Conservation (phyloP, 2,113 vertebrate species). For the Chascanopsetta lugubris region DNA sequence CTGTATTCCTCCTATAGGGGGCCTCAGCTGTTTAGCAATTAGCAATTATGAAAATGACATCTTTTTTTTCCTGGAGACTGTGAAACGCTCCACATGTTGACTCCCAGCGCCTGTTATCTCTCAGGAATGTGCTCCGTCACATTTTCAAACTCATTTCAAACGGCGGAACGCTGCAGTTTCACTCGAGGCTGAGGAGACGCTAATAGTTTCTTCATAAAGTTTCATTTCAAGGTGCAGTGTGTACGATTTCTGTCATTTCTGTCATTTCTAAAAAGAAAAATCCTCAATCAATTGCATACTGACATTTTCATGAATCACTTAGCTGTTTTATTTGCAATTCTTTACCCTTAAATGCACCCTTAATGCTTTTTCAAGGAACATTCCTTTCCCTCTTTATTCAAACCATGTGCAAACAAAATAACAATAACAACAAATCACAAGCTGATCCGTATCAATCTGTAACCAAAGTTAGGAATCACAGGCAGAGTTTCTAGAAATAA, state of each 20-base stretch:
- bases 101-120: not conserved
- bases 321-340: no score
- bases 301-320: no score
- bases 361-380: no score
- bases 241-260: not conserved
- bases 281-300: no score
- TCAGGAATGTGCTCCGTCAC: conserved; percentile 11
- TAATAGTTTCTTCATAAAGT: not conserved
- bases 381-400: not conserved
- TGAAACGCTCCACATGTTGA: conserved; percentile 15
- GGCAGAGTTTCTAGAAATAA: conserved; percentile 15
- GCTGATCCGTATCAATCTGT: conserved; percentile 16
- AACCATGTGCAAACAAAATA: not conserved
- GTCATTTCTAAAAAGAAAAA: no score
- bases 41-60: conserved; percentile 25
- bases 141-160: not conserved
- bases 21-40: conserved; percentile 44
- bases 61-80: conserved; percentile 3
- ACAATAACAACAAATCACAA: conserved; percentile 16
- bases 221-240: not conserved
- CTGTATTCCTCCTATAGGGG: conserved; percentile 26
- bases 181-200: not conserved
- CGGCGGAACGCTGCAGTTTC: not conserved
- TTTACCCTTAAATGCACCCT: no score
- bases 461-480: conserved; percentile 25